phyloP scores from a whole-genome alignment of 2,797 vertebrate genomes.

The Clarias laeviceps region DNA sequence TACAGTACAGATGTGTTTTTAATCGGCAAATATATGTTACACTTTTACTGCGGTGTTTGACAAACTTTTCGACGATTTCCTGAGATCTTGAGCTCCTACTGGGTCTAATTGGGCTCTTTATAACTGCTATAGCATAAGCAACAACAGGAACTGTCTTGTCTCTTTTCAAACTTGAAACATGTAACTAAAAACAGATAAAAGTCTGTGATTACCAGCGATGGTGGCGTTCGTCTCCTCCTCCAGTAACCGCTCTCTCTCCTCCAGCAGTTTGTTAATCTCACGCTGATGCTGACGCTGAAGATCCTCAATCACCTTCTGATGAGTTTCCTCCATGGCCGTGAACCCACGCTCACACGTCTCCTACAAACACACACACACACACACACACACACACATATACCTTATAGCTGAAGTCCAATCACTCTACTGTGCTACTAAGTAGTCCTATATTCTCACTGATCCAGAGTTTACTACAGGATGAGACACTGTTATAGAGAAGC shows the following conservation, averaged over 20 bases:
- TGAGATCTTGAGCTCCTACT: too few relatives aligned
- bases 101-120: background rate
- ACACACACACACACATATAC: constrained; percentile 7
- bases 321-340: constrained; percentile 96
- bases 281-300: constrained; percentile 95
- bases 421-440: background rate
- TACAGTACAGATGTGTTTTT: too few relatives aligned
- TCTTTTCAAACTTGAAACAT: background rate
- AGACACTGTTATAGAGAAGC: background rate
- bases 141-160: background rate
- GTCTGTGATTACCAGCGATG: constrained; percentile 84
- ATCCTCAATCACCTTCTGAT: constrained; percentile 94
- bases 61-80: too few relatives aligned
- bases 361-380: constrained; percentile 65
- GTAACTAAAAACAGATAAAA: background rate
- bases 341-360: constrained; percentile 97
- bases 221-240: constrained; percentile 96
- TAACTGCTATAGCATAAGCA: background rate
- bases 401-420: background rate
- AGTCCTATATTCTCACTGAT: background rate
- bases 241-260: constrained; percentile 92
- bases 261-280: constrained; percentile 91
- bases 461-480: background rate
- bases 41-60: too few relatives aligned
- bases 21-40: too few relatives aligned